These are phyloP conservation scores for Heliconius aoede DNA, from an alignment of 2,888 invertebrate genomes.

Conservation along the genomic window DNA sequence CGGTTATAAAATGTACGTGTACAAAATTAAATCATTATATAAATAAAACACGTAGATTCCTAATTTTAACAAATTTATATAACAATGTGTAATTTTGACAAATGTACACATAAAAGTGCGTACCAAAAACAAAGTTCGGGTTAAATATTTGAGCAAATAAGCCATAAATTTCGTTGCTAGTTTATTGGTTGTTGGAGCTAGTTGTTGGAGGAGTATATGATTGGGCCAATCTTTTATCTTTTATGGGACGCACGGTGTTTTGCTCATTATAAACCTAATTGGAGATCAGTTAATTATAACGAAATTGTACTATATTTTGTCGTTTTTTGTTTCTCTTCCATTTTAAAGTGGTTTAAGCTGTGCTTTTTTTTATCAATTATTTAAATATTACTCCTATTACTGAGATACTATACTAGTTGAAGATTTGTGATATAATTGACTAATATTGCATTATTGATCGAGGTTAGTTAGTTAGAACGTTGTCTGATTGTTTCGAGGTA, in stretches of 20 bases:
- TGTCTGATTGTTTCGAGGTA: too few relatives aligned
- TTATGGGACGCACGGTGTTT: constrained; percentile 26
- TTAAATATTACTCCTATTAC: not conserved
- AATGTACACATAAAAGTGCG: constrained; percentile 28
- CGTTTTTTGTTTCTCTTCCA: not conserved
- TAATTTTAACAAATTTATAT: constrained; percentile 4
- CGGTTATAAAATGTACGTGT: constrained; percentile 31
- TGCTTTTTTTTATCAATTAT: not conserved
- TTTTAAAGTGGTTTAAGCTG: not conserved
- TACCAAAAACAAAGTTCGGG: constrained; percentile 30
- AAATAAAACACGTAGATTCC: too few relatives aligned
- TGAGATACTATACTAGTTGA: not conserved
- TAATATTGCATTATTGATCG: not conserved
- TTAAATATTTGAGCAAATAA: constrained; percentile 40
- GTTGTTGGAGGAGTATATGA: constrained; percentile 17
- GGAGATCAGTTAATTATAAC: constrained; percentile 20
- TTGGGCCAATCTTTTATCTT: constrained; percentile 33
- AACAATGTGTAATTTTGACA: constrained; percentile 38
- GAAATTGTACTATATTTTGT: not conserved
- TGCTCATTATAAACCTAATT: constrained; percentile 25
- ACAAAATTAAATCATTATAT: constrained; percentile 22
- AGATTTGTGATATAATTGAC: not conserved
- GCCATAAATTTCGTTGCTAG: constrained; percentile 23
- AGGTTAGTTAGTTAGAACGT: not conserved
- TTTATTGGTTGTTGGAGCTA: constrained; percentile 23